phyloP scores from a whole-genome alignment of 2,888 invertebrate genomes.

The Reticulitermes lucifugus region DNA sequence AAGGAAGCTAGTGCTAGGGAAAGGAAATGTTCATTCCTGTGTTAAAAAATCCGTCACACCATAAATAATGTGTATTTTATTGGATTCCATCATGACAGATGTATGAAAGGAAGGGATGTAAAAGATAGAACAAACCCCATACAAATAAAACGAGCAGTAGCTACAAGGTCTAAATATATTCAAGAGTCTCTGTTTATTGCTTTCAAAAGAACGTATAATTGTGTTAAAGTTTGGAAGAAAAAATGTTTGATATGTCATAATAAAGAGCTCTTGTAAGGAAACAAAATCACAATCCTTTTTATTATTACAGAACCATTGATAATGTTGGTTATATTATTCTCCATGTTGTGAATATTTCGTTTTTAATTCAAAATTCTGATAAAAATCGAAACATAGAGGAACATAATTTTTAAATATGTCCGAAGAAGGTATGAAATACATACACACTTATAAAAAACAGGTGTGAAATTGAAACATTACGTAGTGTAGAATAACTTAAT shows the following conservation, averaged over 20 bases:
- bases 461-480: too few species aligned
- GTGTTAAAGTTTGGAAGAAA: neutral
- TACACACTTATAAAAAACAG: too few species aligned
- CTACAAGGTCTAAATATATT: neutral
- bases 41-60: conserved; percentile 20
- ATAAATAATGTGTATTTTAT: conserved; percentile 31
- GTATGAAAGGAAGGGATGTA: neutral
- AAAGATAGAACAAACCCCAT: neutral
- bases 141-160: neutral
- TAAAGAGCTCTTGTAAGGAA: neutral
- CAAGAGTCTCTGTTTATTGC: neutral
- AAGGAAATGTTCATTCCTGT: neutral
- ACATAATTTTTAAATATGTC: too few species aligned
- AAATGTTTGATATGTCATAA: neutral
- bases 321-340: too few species aligned
- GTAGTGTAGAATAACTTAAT: too few species aligned
- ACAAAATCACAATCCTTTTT: too few species aligned
- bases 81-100: conserved; percentile 6
- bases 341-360: too few species aligned
- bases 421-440: too few species aligned
- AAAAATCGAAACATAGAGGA: too few species aligned
- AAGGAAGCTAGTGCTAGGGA: neutral
- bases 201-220: neutral
- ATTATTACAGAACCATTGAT: too few species aligned
- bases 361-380: too few species aligned